A percentile compares a stretch with the other conserved stretches of the same genome.
Conservation (phyloP, 2,797 vertebrate species). For the Spatula versicolor region DNA sequence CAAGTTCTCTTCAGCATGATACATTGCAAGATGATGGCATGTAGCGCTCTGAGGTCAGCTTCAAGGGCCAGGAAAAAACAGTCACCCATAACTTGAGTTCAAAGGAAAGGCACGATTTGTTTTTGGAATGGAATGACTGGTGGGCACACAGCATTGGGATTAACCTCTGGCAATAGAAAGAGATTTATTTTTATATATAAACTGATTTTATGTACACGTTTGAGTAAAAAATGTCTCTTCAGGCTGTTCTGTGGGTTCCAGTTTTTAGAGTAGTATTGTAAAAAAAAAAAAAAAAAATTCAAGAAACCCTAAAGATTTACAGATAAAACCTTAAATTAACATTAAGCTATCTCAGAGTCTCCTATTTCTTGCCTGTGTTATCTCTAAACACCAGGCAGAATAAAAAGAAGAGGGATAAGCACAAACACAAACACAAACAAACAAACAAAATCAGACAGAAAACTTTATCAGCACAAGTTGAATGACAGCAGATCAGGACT, state of each 20-base stretch:
- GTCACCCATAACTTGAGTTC: constrained; percentile 16
- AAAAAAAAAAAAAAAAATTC: not conserved
- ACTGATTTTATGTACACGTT: not conserved
- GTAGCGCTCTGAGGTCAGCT: not conserved
- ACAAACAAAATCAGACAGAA: too few relatives aligned
- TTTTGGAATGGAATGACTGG: not conserved
- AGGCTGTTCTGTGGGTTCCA: not conserved
- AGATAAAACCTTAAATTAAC: not conserved
- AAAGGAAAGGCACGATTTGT: not conserved
- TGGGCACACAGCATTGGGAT: not conserved
- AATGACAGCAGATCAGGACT: not conserved
- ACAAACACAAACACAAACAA: not conserved
- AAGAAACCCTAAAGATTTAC: not conserved
- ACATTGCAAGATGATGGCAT: not conserved
- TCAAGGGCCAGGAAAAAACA: constrained; percentile 7
- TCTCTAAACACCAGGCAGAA: not conserved
- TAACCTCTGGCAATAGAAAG: not conserved
- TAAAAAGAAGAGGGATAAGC: not conserved
- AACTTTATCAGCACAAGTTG: not conserved
- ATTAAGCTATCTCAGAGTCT: not conserved
- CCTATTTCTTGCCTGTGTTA: not conserved
- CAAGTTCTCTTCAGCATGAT: not conserved
- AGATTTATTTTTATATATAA: not conserved
- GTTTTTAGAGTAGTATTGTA: not conserved
- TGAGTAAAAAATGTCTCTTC: not conserved